Conservation (phyloP, 2,113 vertebrate species). For the Saimiri boliviensis region DNA sequence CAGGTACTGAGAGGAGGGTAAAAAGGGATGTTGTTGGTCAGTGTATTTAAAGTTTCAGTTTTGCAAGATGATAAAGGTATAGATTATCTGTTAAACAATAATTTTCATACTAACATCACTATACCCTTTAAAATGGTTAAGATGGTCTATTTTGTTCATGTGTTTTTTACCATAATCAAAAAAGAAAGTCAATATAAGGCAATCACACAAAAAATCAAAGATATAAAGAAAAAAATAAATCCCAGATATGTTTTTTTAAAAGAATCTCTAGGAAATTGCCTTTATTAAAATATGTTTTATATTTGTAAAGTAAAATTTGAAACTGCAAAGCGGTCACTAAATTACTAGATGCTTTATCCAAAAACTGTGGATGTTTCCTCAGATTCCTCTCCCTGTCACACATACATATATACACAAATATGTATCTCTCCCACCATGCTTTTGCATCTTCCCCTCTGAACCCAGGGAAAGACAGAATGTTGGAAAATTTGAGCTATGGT, state of each 20-base stretch:
- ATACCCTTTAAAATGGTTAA: background rate
- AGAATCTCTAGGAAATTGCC: background rate
- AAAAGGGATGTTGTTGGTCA: background rate
- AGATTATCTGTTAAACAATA: background rate
- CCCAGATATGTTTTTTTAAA: background rate
- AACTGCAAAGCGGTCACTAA: background rate
- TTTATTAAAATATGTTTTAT: background rate
- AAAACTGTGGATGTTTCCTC: background rate
- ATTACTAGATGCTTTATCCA: background rate
- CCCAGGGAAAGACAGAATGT: background rate
- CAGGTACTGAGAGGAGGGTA: background rate
- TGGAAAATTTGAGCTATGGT: background rate
- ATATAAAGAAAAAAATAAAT: background rate
- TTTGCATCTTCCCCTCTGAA: background rate
- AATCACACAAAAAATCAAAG: background rate
- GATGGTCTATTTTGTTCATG: background rate
- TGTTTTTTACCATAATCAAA: background rate
- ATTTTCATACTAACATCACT: background rate
- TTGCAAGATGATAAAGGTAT: background rate
- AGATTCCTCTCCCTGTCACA: background rate
- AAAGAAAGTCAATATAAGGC: background rate
- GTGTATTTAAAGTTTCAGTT: background rate
- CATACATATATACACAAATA: background rate
- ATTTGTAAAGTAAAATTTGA: background rate
- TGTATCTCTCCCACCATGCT: background rate